phyloP scores from a whole-genome alignment of 1,140 invertebrate species.

The Aphelinus certus region DNA sequence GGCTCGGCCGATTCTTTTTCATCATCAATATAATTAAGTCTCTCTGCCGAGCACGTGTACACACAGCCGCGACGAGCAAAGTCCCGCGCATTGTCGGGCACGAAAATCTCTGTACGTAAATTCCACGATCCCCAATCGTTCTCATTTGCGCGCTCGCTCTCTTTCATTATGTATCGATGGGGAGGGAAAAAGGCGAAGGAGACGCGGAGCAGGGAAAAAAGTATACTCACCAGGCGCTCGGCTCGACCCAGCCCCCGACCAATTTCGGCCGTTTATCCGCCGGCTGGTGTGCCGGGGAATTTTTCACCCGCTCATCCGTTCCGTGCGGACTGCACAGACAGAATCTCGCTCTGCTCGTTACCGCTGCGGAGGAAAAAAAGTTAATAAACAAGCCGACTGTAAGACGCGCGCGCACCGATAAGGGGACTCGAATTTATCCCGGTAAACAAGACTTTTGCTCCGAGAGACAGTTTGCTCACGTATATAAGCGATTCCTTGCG shows the following conservation, averaged over 20 bases:
- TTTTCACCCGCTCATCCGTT: neutral
- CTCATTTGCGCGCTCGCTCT: conserved; percentile 15
- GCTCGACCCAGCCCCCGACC: neutral
- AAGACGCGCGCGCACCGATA: neutral
- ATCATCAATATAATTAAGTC: conserved; percentile 37
- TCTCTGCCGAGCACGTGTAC: neutral
- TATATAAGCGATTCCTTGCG: conserved; percentile 16
- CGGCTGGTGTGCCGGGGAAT: neutral
- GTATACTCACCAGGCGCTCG: neutral
- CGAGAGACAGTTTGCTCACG: conserved; percentile 28
- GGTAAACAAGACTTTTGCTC: neutral
- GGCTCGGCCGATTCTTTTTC: conserved; percentile 36
- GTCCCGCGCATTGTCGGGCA: conserved; percentile 20
- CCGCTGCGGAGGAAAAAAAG: conserved; percentile 8
- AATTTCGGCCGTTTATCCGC: conserved; percentile 11
- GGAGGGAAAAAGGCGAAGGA: neutral
- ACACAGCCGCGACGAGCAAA: conserved; percentile 11
- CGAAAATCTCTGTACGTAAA: conserved; percentile 4
- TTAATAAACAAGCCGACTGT: conserved; percentile 25
- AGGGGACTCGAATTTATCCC: conserved; percentile 3
- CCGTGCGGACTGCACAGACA: neutral
- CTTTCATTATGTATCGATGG: neutral
- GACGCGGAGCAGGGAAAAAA: neutral
- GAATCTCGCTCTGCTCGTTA: neutral
- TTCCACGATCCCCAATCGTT: conserved; percentile 36